Evolutionary conservation across 1,140 invertebrate species (phyloP).

Genomic region (Lepidurus packardi): DNA sequence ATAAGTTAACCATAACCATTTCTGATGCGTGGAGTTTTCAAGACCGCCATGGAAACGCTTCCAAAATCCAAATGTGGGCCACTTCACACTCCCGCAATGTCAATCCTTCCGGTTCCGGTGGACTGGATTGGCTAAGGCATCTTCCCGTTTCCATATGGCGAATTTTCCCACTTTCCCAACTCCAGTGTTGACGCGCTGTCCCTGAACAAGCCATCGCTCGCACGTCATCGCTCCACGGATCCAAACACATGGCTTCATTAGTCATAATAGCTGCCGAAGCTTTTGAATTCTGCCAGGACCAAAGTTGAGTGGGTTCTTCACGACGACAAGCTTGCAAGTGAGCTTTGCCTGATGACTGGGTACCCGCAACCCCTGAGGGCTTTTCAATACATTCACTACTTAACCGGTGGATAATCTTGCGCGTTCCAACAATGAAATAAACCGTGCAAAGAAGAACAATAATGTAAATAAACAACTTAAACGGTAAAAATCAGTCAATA

Average conservation of each 20-base stretch:
- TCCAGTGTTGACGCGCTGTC: conserved; percentile 58
- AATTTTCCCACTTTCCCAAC: conserved; percentile 45
- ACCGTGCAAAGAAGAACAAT: conserved; percentile 27
- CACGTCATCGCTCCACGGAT: conserved; percentile 58
- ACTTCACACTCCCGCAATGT: not conserved
- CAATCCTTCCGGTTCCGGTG: conserved; percentile 1
- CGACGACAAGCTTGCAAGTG: conserved; percentile 52
- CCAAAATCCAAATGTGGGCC: not conserved
- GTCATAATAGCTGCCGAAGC: conserved; percentile 60
- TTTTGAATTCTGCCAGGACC: conserved; percentile 46
- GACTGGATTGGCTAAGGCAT: not conserved
- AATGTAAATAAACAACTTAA: conserved; percentile 31
- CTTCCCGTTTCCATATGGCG: conserved; percentile 35
- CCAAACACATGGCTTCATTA: conserved; percentile 66
- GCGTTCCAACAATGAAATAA: not conserved
- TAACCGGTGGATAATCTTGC: conserved; percentile 47
- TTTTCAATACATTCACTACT: conserved; percentile 55
- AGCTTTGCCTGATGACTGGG: conserved; percentile 57
- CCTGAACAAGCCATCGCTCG: conserved; percentile 61
- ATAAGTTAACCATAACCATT: not conserved
- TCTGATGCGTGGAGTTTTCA: not conserved
- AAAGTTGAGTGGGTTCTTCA: conserved; percentile 66
- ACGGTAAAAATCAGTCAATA: conserved; percentile 36
- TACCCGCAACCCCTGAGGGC: conserved; percentile 52
- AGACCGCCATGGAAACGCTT: not conserved